Percentiles rank a stretch among this genome's conserved stretches.
Conservation (phyloP, 2,113 vertebrate species). For the Hypanus sabinus region DNA sequence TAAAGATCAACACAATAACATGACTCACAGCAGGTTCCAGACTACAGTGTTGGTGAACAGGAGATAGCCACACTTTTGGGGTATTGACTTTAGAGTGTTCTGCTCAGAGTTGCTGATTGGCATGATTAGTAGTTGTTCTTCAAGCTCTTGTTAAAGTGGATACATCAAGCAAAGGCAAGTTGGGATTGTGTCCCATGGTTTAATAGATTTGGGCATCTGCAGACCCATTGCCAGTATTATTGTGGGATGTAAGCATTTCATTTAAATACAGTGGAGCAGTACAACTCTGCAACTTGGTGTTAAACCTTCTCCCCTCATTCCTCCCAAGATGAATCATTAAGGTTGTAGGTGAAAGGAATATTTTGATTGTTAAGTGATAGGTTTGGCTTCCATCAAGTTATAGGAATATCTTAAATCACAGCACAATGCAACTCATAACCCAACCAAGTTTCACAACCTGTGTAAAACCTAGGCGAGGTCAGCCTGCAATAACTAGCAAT, state of each 20-base stretch:
- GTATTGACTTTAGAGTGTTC: neutral
- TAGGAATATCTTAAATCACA: neutral
- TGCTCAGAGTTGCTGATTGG: neutral
- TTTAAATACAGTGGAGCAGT: neutral
- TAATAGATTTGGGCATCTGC: neutral
- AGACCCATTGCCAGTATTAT: neutral
- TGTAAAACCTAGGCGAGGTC: neutral
- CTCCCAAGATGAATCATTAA: neutral
- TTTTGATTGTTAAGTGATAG: neutral
- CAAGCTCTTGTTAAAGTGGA: neutral
- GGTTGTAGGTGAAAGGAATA: neutral
- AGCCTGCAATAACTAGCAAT: neutral
- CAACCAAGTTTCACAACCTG: neutral
- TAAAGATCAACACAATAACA: neutral
- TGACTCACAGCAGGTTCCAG: neutral
- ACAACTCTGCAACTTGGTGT: neutral
- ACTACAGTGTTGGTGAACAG: slow-evolving; percentile 1
- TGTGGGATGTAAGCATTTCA: neutral
- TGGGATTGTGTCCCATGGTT: neutral
- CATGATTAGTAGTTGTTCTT: neutral
- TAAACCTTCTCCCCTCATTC: no score
- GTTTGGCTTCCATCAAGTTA: neutral
- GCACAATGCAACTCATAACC: neutral
- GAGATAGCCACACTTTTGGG: neutral
- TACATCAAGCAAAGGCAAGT: neutral